A percentile compares a stretch with the other conserved stretches of the same genome.
Evolutionary conservation across 2,797 vertebrate species (phyloP).

Genomic region (Brachyalestes nurse): DNA sequence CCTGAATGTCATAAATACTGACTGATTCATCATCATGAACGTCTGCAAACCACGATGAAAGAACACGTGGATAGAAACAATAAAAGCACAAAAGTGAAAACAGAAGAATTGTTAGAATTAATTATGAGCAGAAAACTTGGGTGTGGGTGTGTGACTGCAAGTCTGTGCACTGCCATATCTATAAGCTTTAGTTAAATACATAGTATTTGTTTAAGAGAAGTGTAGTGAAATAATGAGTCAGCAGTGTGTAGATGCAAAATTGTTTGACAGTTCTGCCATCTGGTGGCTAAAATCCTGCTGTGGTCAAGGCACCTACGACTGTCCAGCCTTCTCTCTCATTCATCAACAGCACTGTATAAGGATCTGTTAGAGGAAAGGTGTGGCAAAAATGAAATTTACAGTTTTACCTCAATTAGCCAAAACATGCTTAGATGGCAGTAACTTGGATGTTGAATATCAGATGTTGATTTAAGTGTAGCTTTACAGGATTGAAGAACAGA

Average conservation of each 20-base stretch:
- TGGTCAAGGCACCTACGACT: background rate
- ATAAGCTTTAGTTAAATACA: too few species aligned
- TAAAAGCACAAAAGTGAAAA: too few species aligned
- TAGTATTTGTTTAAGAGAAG: conserved; percentile 13
- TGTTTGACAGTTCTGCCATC: conserved; percentile 27
- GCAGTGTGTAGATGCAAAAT: background rate
- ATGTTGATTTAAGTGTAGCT: too few species aligned
- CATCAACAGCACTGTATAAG: background rate
- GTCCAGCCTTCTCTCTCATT: background rate
- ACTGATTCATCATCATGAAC: background rate
- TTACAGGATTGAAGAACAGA: too few species aligned
- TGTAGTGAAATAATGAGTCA: conserved; percentile 38
- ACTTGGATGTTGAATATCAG: too few species aligned
- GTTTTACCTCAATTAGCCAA: too few species aligned
- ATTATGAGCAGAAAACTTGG: background rate
- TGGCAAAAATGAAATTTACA: too few species aligned
- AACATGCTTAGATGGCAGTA: too few species aligned
- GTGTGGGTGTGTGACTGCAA: background rate
- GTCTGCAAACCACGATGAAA: background rate
- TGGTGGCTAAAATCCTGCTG: conserved; percentile 17
- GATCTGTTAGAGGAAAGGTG: too few species aligned
- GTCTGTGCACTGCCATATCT: background rate
- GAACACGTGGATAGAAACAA: background rate
- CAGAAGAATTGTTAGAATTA: background rate
- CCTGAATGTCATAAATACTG: background rate